Conservation (phyloP, 2,888 invertebrate genomes). For the Cephus pulcher region DNA sequence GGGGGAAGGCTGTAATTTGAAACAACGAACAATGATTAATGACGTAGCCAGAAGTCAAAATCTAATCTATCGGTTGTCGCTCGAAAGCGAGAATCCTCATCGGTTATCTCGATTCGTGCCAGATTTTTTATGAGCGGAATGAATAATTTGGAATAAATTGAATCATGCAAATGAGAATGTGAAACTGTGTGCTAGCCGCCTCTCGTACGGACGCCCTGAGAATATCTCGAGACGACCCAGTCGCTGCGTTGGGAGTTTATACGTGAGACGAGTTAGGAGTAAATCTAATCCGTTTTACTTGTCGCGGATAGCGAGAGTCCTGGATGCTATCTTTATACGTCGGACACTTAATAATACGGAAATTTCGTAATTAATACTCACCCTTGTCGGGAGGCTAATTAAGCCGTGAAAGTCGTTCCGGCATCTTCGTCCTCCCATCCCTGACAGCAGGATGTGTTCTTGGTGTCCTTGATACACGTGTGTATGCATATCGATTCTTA, state of each 20-base stretch:
- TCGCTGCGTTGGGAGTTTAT: background rate
- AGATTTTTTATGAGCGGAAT: background rate
- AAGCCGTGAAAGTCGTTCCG: background rate
- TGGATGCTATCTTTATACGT: background rate
- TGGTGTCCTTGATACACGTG: too few species aligned
- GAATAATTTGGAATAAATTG: background rate
- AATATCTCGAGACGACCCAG: background rate
- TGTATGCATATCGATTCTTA: background rate
- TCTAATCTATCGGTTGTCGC: background rate
- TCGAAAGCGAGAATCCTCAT: background rate
- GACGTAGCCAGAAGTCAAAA: background rate
- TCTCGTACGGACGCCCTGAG: background rate
- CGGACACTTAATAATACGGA: background rate
- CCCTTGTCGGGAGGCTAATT: background rate
- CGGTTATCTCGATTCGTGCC: background rate
- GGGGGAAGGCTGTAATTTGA: background rate
- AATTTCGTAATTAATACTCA: background rate
- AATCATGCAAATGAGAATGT: background rate
- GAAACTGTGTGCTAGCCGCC: background rate
- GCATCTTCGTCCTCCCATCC: background rate
- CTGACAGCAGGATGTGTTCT: background rate
- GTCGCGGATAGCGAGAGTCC: background rate
- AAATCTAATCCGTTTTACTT: background rate
- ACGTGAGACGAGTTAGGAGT: background rate
- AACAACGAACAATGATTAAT: background rate